Percentiles rank a stretch among this genome's conserved stretches.
Evolutionary conservation across 2,888 invertebrate species (phyloP).

Genomic region (Calameuta filiformis): DNA sequence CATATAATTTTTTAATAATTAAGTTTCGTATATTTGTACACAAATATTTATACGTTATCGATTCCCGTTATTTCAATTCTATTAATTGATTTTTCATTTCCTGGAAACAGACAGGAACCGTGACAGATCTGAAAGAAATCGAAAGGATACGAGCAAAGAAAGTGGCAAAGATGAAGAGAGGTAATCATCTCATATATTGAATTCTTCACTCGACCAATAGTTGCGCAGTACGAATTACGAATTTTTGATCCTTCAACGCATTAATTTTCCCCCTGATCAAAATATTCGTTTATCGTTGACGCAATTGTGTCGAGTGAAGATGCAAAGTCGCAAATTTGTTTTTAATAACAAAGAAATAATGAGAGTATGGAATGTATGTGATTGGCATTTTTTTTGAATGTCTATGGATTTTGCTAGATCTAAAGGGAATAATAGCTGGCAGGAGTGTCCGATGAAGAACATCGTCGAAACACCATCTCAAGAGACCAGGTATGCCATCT

Average conservation of each 20-base stretch:
- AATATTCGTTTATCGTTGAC: neutral
- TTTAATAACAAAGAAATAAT: neutral
- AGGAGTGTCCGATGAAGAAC: constrained; percentile 46
- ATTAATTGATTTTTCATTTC: constrained; percentile 23
- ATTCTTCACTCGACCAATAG: neutral
- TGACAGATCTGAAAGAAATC: constrained; percentile 57
- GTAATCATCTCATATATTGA: constrained; percentile 39
- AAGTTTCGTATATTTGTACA: neutral
- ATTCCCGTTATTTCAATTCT: neutral
- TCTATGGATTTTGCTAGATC: constrained; percentile 56
- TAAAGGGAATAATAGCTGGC: constrained; percentile 57
- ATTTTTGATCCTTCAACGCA: neutral
- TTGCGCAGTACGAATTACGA: neutral
- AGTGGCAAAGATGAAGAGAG: constrained; percentile 57
- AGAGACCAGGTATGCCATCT: constrained; percentile 53
- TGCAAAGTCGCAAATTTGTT: neutral
- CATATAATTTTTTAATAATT: neutral
- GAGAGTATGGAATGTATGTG: neutral
- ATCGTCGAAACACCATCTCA: constrained; percentile 40
- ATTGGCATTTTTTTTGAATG: constrained; percentile 31
- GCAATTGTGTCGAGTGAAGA: neutral
- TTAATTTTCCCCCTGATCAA: neutral
- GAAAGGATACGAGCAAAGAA: constrained; percentile 56
- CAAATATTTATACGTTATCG: neutral
- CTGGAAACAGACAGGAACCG: constrained; percentile 52